Conservation (phyloP, 2,888 invertebrate genomes). For the Diarsia rubi region DNA sequence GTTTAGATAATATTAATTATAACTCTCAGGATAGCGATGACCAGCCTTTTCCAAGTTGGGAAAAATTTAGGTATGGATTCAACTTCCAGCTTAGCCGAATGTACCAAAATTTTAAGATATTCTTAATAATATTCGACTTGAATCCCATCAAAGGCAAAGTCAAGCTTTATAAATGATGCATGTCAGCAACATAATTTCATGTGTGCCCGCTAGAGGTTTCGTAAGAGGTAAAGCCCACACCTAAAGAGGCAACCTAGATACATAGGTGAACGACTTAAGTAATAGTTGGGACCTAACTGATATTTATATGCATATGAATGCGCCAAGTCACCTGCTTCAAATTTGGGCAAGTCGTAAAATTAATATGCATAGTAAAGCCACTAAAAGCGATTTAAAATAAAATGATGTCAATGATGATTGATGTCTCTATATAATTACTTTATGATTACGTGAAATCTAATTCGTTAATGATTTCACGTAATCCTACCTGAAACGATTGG, state of each 20-base stretch:
- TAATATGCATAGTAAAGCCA: constrained; percentile 13
- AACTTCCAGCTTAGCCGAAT: not conserved
- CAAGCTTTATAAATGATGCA: not conserved
- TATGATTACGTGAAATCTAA: constrained; percentile 30
- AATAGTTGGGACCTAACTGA: constrained; percentile 63
- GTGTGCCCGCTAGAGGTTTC: constrained; percentile 58
- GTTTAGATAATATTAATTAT: not conserved
- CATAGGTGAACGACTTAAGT: constrained; percentile 74
- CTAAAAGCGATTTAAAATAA: constrained; percentile 16
- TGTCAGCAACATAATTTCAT: constrained; percentile 40
- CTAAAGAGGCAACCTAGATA: constrained; percentile 73
- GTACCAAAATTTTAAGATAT: not conserved
- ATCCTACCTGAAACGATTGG: constrained; percentile 17
- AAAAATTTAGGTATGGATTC: not conserved
- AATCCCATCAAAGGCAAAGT: not conserved
- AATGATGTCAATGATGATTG: constrained; percentile 42
- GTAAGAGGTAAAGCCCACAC: constrained; percentile 71
- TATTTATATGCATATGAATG: constrained; percentile 51
- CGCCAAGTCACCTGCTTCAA: constrained; percentile 36
- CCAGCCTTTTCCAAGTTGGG: not conserved
- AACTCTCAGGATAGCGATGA: no score
- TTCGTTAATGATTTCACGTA: constrained; percentile 28
- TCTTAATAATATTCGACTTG: not conserved
- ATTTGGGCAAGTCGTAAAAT: constrained; percentile 32
- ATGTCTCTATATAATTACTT: constrained; percentile 27